Conservation (phyloP, 2,888 invertebrate species). For the Cryptus armator region DNA sequence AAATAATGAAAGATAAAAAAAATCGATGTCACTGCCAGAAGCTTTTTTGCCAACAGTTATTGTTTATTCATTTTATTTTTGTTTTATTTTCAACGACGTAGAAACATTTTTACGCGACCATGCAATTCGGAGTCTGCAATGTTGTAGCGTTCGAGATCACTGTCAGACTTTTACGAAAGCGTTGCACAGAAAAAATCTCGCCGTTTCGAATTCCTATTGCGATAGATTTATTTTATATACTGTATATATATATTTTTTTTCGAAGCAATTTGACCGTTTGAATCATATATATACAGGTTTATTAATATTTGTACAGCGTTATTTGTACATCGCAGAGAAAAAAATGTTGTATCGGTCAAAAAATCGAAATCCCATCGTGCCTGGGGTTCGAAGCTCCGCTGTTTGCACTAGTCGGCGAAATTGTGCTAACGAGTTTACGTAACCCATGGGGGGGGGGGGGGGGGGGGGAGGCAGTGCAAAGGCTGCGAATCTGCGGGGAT, state of each 20-base stretch:
- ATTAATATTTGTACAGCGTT: neutral
- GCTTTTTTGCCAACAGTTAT: neutral
- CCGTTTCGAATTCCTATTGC: neutral
- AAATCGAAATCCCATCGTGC: neutral
- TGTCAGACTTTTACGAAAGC: conserved; percentile 16
- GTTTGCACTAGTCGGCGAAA: conserved; percentile 1
- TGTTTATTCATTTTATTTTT: neutral
- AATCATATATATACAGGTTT: neutral
- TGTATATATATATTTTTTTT: neutral
- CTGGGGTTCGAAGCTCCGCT: neutral
- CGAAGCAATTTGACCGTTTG: neutral
- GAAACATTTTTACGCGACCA: neutral
- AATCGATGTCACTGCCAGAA: conserved; percentile 1
- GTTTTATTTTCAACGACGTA: neutral
- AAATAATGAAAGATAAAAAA: conserved; percentile 28
- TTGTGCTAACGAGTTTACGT: conserved; percentile 17
- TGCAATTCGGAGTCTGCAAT: conserved; percentile 18
- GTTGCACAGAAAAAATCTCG: neutral
- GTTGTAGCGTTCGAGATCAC: conserved; percentile 20
- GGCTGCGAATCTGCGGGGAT: conserved; percentile 17
- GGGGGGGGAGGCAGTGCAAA: neutral
- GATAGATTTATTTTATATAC: neutral
- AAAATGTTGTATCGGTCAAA: neutral
- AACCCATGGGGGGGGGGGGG: neutral
- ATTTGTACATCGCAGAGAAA: too few species aligned